Percentiles rank a stretch among this genome's conserved stretches.
phyloP scores from a whole-genome alignment of 2,797 vertebrate genomes.

The Enteromius paludinosus region DNA sequence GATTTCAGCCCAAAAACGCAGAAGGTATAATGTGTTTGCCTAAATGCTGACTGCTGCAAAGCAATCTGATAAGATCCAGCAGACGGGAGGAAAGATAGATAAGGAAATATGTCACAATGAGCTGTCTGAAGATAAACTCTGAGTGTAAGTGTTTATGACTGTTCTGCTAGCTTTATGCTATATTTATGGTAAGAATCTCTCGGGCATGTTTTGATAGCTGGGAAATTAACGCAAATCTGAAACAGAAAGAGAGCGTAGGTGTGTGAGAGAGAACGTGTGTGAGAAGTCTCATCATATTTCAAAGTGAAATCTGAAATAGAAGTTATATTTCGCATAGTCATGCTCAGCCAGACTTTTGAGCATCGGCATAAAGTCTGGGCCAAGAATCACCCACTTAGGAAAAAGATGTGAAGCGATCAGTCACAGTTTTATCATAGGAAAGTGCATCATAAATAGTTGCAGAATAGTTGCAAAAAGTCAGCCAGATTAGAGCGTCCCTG shows the following conservation, averaged over 20 bases:
- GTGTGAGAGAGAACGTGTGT: background rate
- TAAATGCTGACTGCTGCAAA: conserved; percentile 35
- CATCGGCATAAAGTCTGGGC: background rate
- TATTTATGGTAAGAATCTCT: conserved; percentile 32
- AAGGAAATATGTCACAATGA: conserved; percentile 43
- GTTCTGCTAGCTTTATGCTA: conserved; percentile 30
- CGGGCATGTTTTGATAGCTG: conserved; percentile 16
- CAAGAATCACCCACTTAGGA: background rate
- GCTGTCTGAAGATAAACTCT: conserved; percentile 40
- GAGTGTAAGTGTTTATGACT: conserved; percentile 31
- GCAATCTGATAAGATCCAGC: conserved; percentile 42
- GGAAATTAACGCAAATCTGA: conserved; percentile 25
- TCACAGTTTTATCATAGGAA: background rate
- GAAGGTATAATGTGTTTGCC: conserved; percentile 21
- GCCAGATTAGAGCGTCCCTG: background rate
- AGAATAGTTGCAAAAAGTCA: background rate
- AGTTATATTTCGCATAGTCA: background rate
- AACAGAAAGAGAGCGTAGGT: conserved; percentile 20
- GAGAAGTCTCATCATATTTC: background rate
- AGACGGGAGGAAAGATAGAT: conserved; percentile 34
- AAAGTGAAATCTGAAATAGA: background rate
- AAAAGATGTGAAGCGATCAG: background rate
- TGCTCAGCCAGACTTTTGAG: conserved; percentile 3
- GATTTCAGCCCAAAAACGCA: conserved; percentile 18
- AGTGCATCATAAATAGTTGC: background rate